Conservation (phyloP, 64 coral and sea anemone genomes). For the Hydrozoanthus tunicans region DNA sequence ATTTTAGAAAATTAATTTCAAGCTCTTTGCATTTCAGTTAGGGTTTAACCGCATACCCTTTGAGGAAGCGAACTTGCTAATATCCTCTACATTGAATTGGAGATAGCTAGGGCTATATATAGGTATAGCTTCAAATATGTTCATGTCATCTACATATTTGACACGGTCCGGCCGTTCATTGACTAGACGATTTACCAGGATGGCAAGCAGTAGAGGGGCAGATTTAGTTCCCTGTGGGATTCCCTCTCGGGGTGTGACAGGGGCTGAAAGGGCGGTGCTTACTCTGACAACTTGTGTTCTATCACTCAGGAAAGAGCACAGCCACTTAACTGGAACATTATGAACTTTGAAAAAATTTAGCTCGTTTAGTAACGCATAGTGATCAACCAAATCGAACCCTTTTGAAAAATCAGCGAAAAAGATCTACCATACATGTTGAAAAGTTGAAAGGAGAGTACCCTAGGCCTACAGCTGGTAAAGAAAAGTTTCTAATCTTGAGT, state of each 20-base stretch:
- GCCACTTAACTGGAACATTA: too few relatives aligned
- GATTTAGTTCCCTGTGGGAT: neutral
- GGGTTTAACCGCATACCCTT: neutral
- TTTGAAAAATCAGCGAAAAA: constrained; percentile 24
- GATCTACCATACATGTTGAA: constrained; percentile 3
- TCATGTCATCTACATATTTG: too few relatives aligned
- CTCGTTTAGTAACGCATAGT: constrained; percentile 38
- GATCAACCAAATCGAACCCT: constrained; percentile 11
- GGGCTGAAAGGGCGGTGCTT: neutral
- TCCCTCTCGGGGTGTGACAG: neutral
- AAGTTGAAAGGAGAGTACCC: too few relatives aligned
- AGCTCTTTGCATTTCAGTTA: neutral
- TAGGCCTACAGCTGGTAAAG: too few relatives aligned
- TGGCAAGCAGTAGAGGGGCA: neutral
- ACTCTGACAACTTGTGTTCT: too few relatives aligned
- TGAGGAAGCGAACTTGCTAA: neutral
- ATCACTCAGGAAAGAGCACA: too few relatives aligned
- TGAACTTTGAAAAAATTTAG: neutral
- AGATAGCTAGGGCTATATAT: too few relatives aligned
- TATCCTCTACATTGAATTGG: too few relatives aligned
- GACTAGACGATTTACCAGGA: too few relatives aligned
- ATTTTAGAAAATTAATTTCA: neutral
- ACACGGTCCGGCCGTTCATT: too few relatives aligned
- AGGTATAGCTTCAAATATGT: too few relatives aligned
- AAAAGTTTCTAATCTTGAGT: too few relatives aligned